Evolutionary conservation across 2,888 invertebrate genomes (phyloP), one percentile per base, ranked within the genome.

Genomic region (Papilio demoleus): DNA sequence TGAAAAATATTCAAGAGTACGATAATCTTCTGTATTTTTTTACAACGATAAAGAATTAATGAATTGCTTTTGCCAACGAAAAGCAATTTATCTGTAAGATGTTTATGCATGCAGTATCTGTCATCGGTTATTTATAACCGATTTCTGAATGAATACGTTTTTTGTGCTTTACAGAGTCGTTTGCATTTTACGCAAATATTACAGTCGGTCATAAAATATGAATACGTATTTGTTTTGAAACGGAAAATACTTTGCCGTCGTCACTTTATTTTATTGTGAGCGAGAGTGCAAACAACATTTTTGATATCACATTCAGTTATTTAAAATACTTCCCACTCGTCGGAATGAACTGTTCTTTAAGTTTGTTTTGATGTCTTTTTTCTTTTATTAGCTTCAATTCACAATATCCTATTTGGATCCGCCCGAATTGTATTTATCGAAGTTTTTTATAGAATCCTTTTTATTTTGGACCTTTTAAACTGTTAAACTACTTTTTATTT

Each of bases 231-330:
- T 40, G 34, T 40, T 36, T 24, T 40, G 24, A 59, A n/a, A 24
- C 12, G 40, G 24, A 38, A 60, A 12, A 38, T 24, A 60, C 34
- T 22, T 36, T 36, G 50, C 64, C n/a, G 38, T 53, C 64, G 24
- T 53, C 53, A 64, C 27, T 40, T 64, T 27, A 64, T 64, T 64
- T 53, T 64, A 64, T 53, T 11, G 47, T 64, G 64, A 5, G 40
- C 38, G 38, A 53, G 53, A 53, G 53, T 40, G 36, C 38, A 64
- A 53, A 50, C 27, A 34, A 36, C 60, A 53, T 53, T 53, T 53
- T 53, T 45, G 53, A 53, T 53, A 64, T 53, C 38, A 40, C 40
- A 38, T 64, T 6, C 50, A 64, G 38, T 53, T 53, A 38, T 64
- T 17, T 59, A 19, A 62, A 62, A 50, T 50, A 50, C 36, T 22